Conservation (phyloP, 64 coral and sea anemone species). For the Catalaphyllia jardinei region DNA sequence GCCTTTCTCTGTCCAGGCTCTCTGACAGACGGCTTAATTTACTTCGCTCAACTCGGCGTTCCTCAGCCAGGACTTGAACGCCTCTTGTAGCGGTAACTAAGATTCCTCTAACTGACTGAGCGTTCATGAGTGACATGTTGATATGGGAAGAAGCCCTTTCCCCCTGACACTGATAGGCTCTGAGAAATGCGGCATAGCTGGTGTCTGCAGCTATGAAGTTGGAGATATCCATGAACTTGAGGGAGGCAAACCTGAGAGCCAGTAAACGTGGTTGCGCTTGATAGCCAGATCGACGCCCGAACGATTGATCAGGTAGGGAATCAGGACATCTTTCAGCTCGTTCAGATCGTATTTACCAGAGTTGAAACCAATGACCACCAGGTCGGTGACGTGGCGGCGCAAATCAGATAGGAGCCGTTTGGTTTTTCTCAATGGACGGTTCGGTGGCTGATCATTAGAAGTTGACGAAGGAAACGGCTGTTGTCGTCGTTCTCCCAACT, state of each 20-base stretch:
- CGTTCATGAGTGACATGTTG: too few relatives aligned
- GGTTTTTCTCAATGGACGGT: neutral
- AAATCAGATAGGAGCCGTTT: neutral
- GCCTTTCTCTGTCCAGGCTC: neutral
- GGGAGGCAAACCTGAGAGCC: neutral
- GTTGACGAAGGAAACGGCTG: too few relatives aligned
- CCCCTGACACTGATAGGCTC: slow-evolving; percentile 44
- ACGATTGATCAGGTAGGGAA: slow-evolving; percentile 33
- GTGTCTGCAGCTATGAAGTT: slow-evolving; percentile 45
- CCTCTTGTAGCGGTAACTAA: too few relatives aligned
- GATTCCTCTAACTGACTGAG: too few relatives aligned
- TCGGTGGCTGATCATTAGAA: neutral
- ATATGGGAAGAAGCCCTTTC: too few relatives aligned
- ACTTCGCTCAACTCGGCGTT: too few relatives aligned
- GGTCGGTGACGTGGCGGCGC: slow-evolving; percentile 11
- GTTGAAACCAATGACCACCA: slow-evolving; percentile 51
- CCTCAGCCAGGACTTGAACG: too few relatives aligned
- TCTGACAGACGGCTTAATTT: too few relatives aligned
- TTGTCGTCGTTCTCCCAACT: neutral
- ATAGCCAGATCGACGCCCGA: slow-evolving; percentile 13
- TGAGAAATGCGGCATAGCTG: slow-evolving; percentile 41
- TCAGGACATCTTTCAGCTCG: slow-evolving; percentile 16
- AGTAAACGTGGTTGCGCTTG: slow-evolving; percentile 33
- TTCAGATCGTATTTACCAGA: slow-evolving; percentile 38
- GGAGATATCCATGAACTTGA: slow-evolving; percentile 31